These are phyloP conservation scores for Pitta sordida DNA, from an alignment of 2,113 vertebrate genomes.

Conservation along the genomic window DNA sequence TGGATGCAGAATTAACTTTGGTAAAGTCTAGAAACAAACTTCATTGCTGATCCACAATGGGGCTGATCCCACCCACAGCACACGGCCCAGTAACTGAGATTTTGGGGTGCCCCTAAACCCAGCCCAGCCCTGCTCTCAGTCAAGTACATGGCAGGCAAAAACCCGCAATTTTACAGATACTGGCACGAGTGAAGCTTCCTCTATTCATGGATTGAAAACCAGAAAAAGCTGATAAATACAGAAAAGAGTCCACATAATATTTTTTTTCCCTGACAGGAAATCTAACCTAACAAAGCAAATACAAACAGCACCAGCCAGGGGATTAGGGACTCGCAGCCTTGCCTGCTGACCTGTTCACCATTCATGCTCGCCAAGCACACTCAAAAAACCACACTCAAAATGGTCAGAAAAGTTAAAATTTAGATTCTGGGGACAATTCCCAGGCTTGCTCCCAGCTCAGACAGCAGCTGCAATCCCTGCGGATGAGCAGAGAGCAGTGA, in stretches of 20 bases:
- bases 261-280: neutral
- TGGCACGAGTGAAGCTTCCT: neutral
- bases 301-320: neutral
- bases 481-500: neutral
- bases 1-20: neutral
- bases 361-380: neutral
- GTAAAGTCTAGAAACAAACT: neutral
- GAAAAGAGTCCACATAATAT: neutral
- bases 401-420: neutral
- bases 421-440: neutral
- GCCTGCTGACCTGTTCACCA: neutral
- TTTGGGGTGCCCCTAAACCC: neutral
- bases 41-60: accelerated
- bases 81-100: accelerated
- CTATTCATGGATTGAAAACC: neutral
- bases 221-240: neutral
- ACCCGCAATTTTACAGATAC: neutral
- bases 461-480: neutral
- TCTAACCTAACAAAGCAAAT: neutral
- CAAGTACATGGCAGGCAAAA: neutral
- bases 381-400: neutral
- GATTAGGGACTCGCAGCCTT: neutral
- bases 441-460: neutral
- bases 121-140: neutral
- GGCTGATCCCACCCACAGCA: neutral